Conservation (phyloP, 2,113 vertebrate species). For the Silurus glanis region DNA sequence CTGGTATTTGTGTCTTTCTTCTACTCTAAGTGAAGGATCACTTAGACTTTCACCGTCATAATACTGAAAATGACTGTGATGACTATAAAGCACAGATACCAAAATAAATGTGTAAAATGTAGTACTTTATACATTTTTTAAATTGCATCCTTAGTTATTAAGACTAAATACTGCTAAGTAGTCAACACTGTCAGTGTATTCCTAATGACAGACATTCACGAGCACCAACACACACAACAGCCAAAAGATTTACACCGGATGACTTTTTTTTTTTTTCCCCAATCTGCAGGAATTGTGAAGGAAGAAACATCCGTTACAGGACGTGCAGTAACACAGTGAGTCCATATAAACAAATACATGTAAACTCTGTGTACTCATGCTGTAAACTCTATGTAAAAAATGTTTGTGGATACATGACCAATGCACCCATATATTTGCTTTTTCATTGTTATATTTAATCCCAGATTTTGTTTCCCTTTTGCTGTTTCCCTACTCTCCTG, state of each 20-base stretch:
- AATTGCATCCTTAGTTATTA: background rate
- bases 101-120: background rate
- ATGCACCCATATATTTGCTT: background rate
- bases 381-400: background rate
- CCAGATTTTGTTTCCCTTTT: background rate
- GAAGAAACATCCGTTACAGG: constrained; percentile 90
- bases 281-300: constrained; percentile 83
- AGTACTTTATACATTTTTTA: background rate
- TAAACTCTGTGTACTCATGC: background rate
- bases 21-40: background rate
- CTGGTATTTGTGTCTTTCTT: background rate
- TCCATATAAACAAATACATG: constrained; percentile 45
- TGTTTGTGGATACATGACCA: background rate
- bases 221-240: background rate
- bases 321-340: constrained; percentile 91
- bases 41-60: background rate
- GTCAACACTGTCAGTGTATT: background rate
- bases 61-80: background rate
- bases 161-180: background rate
- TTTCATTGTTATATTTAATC: background rate
- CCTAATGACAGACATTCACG: background rate
- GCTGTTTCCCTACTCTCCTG: background rate
- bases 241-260: background rate
- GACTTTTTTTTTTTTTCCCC: background rate
- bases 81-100: background rate